Conservation (phyloP, 2,797 vertebrate species). For the Columba guinea region DNA sequence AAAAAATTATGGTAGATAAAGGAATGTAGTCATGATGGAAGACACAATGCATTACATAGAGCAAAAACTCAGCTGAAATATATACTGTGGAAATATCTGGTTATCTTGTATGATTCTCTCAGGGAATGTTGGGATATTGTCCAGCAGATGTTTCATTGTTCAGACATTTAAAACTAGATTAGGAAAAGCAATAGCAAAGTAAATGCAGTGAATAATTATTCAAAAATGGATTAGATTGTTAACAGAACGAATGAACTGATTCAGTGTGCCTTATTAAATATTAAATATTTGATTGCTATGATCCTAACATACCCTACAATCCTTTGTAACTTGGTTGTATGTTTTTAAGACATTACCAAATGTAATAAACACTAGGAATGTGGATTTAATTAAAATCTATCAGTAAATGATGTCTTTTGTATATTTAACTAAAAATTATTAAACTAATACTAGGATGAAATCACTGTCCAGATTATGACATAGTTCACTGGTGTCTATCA, state of each 20-base stretch:
- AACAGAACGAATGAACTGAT: not conserved
- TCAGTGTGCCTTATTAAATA: not conserved
- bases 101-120: not conserved
- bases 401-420: not conserved
- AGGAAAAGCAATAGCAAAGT: not conserved
- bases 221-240: not conserved
- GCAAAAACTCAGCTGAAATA: not conserved
- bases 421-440: not conserved
- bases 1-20: not conserved
- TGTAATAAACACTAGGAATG: not conserved
- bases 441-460: not conserved
- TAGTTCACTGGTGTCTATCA: not conserved
- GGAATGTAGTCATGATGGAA: not conserved
- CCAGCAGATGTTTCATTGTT: conserved; percentile 13
- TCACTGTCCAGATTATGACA: not conserved
- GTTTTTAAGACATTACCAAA: not conserved
- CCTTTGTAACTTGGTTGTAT: not conserved
- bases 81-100: not conserved
- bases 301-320: not conserved
- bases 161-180: conserved; percentile 16
- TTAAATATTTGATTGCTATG: not conserved
- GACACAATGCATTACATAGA: not conserved
- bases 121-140: conserved; percentile 11
- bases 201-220: not conserved
- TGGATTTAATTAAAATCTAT: not conserved